phyloP scores from a whole-genome alignment of 2,113 vertebrate genomes.

The Oryctolagus cuniculus region mOryCun1.1 NC_091434.1:147194501-147195000 shows the following conservation, averaged over 20 bases:
- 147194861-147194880: neutral
- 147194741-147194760: neutral
- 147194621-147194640: neutral
- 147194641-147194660: neutral
- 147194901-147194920: neutral
- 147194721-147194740: slow-evolving; percentile 27
- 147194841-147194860: neutral
- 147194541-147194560: no score
- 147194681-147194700: neutral
- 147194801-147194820: neutral
- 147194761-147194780: neutral
- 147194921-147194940: slow-evolving; percentile 21
- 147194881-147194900: neutral
- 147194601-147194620: no score
- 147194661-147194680: no score
- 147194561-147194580: no score
- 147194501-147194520: no score
- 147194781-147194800: neutral
- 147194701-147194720: neutral
- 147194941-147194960: neutral
- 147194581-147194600: no score
- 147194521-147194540: no score
- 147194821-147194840: neutral
- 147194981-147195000: neutral
- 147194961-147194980: neutral